Evolutionary conservation across 2,797 vertebrate genomes (phyloP).

Genomic region (Hippopotamyrus pictus): DNA sequence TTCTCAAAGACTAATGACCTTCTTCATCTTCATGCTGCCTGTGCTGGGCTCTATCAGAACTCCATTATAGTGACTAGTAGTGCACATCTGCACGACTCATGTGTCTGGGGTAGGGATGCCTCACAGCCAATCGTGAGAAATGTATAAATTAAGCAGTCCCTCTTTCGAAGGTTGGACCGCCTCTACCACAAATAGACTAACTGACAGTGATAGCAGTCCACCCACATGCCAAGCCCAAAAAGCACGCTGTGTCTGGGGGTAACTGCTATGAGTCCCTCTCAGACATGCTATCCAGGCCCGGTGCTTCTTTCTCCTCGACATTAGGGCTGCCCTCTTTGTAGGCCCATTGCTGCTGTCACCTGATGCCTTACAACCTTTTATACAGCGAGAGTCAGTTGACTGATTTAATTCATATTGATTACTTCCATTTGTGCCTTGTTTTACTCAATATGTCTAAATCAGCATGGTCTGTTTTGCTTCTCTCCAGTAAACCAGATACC

Average conservation of each 20-base stretch:
- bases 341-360: not conserved
- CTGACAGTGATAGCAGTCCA: not conserved
- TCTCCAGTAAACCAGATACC: constrained; percentile 9
- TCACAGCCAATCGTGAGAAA: not conserved
- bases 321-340: not conserved
- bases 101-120: not conserved
- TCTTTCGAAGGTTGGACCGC: not conserved
- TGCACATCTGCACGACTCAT: not conserved
- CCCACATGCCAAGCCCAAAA: not conserved
- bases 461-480: not conserved
- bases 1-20: not conserved
- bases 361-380: not conserved
- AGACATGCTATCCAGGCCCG: not conserved
- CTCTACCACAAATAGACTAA: not conserved
- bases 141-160: not conserved
- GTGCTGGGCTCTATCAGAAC: not conserved
- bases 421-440: not conserved
- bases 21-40: not conserved
- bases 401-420: not conserved
- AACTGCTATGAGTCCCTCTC: not conserved
- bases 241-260: not conserved
- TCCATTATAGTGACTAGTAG: not conserved
- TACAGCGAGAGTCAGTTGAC: not conserved
- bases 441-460: not conserved
- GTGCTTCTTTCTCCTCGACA: not conserved